Evolutionary conservation across 2,113 vertebrate species (phyloP).

Genomic region (Poeciliopsis prolifica): DNA sequence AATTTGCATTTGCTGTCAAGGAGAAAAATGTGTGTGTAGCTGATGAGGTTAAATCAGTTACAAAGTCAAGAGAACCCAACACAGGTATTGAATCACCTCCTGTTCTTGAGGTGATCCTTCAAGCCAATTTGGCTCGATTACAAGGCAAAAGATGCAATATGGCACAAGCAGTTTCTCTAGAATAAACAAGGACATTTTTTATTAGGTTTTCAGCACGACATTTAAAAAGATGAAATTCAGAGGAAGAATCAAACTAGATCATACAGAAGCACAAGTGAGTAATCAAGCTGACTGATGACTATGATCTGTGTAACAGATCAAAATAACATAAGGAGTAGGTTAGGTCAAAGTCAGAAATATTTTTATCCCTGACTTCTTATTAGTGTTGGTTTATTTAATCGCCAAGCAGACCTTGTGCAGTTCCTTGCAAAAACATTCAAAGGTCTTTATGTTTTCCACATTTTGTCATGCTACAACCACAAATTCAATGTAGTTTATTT

Average conservation of each 20-base stretch:
- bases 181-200: constrained; percentile 19
- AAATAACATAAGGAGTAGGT: not conserved
- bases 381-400: not conserved
- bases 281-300: not conserved
- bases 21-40: constrained; percentile 32
- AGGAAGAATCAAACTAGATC: constrained; percentile 16
- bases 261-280: constrained; percentile 11
- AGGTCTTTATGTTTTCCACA: not conserved
- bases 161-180: constrained; percentile 16
- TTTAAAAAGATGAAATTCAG: constrained; percentile 7
- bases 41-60: constrained; percentile 25
- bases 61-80: constrained; percentile 13
- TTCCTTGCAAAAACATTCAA: not conserved
- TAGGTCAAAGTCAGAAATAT: not conserved
- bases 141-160: constrained; percentile 14
- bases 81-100: constrained; percentile 21
- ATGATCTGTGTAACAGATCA: not conserved
- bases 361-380: not conserved
- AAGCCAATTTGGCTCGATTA: constrained; percentile 43
- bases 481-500: not conserved
- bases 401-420: not conserved
- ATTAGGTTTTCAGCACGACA: constrained; percentile 1
- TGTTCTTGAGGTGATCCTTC: constrained; percentile 15
- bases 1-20: constrained; percentile 33
- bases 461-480: not conserved